Evolutionary conservation across 1,140 invertebrate genomes (phyloP), one percentile per base, ranked within the genome.

Genomic region (Andrena cerasifolii): DNA sequence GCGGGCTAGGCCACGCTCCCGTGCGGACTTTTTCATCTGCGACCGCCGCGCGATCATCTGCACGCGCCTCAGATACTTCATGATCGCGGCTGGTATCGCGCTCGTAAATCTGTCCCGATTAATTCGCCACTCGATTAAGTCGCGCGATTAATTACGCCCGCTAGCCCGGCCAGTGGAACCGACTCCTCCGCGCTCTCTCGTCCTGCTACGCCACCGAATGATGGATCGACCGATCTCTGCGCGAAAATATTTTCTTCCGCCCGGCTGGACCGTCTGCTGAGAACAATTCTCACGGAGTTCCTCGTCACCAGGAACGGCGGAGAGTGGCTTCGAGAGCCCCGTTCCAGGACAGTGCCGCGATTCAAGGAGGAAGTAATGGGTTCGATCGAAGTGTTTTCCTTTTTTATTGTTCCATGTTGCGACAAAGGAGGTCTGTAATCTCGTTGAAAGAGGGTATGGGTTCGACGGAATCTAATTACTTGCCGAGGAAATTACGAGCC

Each of bases 111-210:
- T 72, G 84, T 82, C 71, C 49, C 54, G 66, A 85, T 85, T 65
- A 73, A 79, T 82, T 84, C 71, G 75, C 16, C 70, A 84, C 70
- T 79, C 71, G 71, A 79, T 78, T 81, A 78, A 81, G 82, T 81
- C 51, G 21, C 63, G 47, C 83, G 78, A 84, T 85, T 84, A 84
- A 85, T 85, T 75, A 80, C 81, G 73, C 70, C 43, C 63, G 56
- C n/a, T n/a, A n/a, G 40, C 3, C 24, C 14, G 43, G 47, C 24
- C 21, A 16, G 56, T 14, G 26, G 71, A 49, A 63, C 18, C 28
- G 21, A 28, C 12, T 68, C 16, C 40, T 71, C 66, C 28, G 10
- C 33, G 26, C 36, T 53, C 49, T 53, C 40, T 47, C 62, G 33
- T 43, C 18, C 16, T 18, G 26, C 24, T 43, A 43, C 58, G 61